These are phyloP conservation scores for Hyla sarda DNA, from an alignment of 2,113 vertebrate genomes.

Conservation along the genomic window DNA sequence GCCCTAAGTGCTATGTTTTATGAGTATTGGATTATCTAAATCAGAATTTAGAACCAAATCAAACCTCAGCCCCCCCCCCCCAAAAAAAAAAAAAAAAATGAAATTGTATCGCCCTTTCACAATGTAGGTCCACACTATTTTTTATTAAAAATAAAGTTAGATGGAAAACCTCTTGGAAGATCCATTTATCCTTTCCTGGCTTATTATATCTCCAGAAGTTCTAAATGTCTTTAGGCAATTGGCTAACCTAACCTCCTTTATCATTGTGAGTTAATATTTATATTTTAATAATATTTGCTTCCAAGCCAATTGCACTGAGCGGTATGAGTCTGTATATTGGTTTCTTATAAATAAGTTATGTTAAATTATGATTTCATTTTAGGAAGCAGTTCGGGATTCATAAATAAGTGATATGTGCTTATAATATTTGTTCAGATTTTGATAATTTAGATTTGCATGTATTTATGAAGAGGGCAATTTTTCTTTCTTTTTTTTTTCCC, in stretches of 20 bases:
- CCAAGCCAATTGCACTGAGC: slow-evolving; percentile 40
- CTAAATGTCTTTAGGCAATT: slow-evolving; percentile 14
- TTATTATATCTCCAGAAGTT: slow-evolving; percentile 6
- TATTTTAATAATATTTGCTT: slow-evolving; percentile 52
- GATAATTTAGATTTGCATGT: slow-evolving; percentile 43
- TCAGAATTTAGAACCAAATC: no score
- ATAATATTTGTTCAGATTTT: slow-evolving; percentile 45
- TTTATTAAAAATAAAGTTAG: background rate
- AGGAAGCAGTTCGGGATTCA: slow-evolving; percentile 41
- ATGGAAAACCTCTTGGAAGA: background rate
- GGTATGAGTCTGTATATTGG: slow-evolving; percentile 31
- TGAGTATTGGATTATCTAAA: no score
- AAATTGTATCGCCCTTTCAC: no score
- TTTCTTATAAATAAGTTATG: slow-evolving; percentile 46
- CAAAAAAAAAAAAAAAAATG: no score
- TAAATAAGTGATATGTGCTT: slow-evolving; percentile 50
- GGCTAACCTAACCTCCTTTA: slow-evolving; percentile 26
- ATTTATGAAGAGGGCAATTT: background rate
- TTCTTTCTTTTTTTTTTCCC: background rate
- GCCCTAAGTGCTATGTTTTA: no score
- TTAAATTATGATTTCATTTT: slow-evolving; percentile 50
- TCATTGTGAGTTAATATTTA: slow-evolving; percentile 43
- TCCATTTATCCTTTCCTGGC: background rate
- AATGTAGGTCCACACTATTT: background rate
- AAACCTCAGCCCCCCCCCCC: background rate